phyloP scores from a whole-genome alignment of 1,140 invertebrate species.

The Wasmannia auropunctata region DNA sequence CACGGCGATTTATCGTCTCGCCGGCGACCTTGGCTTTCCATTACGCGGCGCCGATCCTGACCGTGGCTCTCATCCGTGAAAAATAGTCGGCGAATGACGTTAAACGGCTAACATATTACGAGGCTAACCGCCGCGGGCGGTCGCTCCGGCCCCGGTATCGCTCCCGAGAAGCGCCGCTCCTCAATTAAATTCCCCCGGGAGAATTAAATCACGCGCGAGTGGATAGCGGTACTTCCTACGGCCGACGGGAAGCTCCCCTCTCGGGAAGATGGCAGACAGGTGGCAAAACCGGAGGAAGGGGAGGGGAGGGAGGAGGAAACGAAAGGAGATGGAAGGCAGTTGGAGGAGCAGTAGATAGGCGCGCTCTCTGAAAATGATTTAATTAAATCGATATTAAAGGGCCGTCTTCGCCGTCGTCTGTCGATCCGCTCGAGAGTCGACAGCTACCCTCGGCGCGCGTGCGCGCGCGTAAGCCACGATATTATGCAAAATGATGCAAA shows the following conservation, averaged over 20 bases:
- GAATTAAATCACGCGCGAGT: slow-evolving; percentile 60
- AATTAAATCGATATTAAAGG: slow-evolving; percentile 62
- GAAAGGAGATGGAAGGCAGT: not conserved
- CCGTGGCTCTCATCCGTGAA: slow-evolving; percentile 47
- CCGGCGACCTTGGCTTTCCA: slow-evolving; percentile 25
- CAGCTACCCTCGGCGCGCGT: not conserved
- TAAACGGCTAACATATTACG: slow-evolving; percentile 59
- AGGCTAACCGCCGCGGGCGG: slow-evolving; percentile 43
- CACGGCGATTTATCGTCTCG: slow-evolving; percentile 10
- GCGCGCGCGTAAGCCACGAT: not conserved
- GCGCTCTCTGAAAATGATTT: slow-evolving; percentile 54
- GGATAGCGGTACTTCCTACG: slow-evolving; percentile 44
- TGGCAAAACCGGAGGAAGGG: slow-evolving; percentile 16
- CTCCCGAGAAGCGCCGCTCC: slow-evolving; percentile 36
- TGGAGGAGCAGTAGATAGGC: not conserved
- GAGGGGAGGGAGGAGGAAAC: not conserved
- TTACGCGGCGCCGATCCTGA: slow-evolving; percentile 20
- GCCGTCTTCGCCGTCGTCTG: not conserved
- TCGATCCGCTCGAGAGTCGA: slow-evolving; percentile 5
- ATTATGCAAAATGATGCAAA: slow-evolving; percentile 52
- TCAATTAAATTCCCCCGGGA: slow-evolving; percentile 56
- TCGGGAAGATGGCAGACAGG: slow-evolving; percentile 24
- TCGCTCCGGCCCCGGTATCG: slow-evolving; percentile 40
- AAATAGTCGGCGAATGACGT: slow-evolving; percentile 43
- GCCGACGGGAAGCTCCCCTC: not conserved